Evolutionary conservation across 1,140 invertebrate genomes (phyloP).

Genomic region (Lutraria rhynchaena): DNA sequence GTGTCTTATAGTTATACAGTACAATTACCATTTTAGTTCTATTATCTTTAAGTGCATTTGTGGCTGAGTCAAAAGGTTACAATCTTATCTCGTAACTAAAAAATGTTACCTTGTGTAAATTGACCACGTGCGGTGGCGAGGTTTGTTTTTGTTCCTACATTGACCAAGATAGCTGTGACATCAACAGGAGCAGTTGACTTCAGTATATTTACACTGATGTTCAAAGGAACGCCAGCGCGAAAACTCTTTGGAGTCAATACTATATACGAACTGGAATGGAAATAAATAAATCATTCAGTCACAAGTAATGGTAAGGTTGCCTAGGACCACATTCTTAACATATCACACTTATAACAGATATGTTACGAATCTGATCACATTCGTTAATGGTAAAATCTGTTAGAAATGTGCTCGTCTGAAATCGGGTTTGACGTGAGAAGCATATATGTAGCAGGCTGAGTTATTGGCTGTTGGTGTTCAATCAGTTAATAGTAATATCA

Average conservation of each 20-base stretch:
- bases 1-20: no score
- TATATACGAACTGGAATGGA: conserved; percentile 70
- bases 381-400: background rate
- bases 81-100: no score
- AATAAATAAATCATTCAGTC: background rate
- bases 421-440: background rate
- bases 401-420: background rate
- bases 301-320: background rate
- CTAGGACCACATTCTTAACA: background rate
- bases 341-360: background rate
- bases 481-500: no score
- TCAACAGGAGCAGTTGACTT: conserved; percentile 63
- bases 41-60: no score
- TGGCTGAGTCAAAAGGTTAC: no score
- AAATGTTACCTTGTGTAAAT: conserved; percentile 61
- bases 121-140: conserved; percentile 40
- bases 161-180: conserved; percentile 61
- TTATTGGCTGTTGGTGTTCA: background rate
- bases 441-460: background rate
- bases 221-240: conserved; percentile 69
- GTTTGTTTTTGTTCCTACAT: conserved; percentile 26
- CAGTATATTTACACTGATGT: conserved; percentile 75
- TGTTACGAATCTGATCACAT: background rate
- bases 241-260: conserved; percentile 69
- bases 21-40: no score